Percentiles rank a stretch among this genome's conserved stretches.
phyloP scores from a whole-genome alignment of 2,888 invertebrate species.

The Chloroclystis v-ata region DNA sequence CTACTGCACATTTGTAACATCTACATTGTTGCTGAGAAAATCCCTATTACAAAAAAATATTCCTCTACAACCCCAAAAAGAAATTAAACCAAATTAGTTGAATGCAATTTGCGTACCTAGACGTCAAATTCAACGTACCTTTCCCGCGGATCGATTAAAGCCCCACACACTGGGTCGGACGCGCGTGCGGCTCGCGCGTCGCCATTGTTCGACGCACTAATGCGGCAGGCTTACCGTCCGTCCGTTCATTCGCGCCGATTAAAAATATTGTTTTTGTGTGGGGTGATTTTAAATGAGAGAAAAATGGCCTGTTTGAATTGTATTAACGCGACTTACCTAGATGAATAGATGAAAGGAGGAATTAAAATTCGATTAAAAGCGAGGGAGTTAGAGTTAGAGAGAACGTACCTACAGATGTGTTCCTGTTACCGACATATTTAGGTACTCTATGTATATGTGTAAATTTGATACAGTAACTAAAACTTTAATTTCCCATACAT shows the following conservation, averaged over 20 bases:
- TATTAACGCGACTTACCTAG: constrained; percentile 24
- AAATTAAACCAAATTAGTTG: constrained; percentile 4
- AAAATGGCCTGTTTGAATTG: constrained; percentile 26
- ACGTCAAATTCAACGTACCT: constrained; percentile 17
- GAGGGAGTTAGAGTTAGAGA: too few relatives aligned
- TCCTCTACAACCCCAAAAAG: too few relatives aligned
- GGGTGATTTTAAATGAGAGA: constrained; percentile 26
- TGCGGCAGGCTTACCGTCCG: constrained; percentile 40
- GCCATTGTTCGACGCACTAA: constrained; percentile 54
- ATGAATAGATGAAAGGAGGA: constrained; percentile 10
- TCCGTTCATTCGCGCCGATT: constrained; percentile 45
- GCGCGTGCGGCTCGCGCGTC: constrained; percentile 49
- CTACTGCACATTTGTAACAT: too few relatives aligned
- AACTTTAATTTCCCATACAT: background rate
- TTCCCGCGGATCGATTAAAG: constrained; percentile 31
- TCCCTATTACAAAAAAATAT: too few relatives aligned
- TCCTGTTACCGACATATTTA: too few relatives aligned
- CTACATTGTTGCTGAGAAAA: too few relatives aligned
- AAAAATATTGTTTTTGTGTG: constrained; percentile 48
- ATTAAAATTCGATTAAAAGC: background rate
- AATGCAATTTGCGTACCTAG: constrained; percentile 9
- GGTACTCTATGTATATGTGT: too few relatives aligned
- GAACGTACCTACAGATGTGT: too few relatives aligned
- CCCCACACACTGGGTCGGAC: constrained; percentile 41
- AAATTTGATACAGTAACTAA: too few relatives aligned